These are phyloP conservation scores for Bucorvus abyssinicus DNA, from an alignment of 2,797 vertebrate genomes.

Conservation along the genomic window DNA sequence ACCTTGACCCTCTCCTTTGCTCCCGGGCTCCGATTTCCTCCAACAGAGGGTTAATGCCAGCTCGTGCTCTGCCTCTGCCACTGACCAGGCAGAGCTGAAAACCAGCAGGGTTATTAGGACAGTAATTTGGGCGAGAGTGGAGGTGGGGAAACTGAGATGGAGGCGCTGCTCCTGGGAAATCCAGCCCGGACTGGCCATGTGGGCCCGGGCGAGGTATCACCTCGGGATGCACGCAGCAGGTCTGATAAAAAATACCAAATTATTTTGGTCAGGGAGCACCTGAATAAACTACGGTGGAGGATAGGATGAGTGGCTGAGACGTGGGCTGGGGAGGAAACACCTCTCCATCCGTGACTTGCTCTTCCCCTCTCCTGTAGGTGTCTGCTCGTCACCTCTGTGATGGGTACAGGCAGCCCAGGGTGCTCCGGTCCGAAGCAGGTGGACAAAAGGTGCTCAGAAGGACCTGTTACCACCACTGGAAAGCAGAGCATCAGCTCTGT, in stretches of 20 bases:
- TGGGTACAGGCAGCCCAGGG: not conserved
- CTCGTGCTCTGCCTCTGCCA: not conserved
- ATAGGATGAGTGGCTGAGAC: accelerated
- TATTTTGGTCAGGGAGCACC: not conserved
- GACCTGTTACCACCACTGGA: not conserved
- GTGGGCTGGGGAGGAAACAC: not conserved
- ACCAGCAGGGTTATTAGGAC: not conserved
- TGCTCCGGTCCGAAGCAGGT: accelerated
- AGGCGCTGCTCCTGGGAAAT: not conserved
- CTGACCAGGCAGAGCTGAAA: not conserved
- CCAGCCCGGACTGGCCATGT: accelerated
- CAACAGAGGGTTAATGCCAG: not conserved
- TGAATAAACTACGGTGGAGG: not conserved
- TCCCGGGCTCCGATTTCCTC: not conserved
- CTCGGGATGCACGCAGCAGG: accelerated
- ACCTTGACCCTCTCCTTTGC: accelerated
- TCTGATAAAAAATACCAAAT: accelerated
- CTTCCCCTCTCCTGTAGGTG: not conserved
- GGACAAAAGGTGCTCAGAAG: not conserved
- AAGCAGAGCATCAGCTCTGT: accelerated
- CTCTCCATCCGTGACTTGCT: not conserved
- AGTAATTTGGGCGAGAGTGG: not conserved
- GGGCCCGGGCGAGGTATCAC: not conserved
- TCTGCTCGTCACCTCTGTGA: not conserved
- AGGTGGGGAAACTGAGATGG: not conserved